Evolutionary conservation across 2,113 vertebrate genomes (phyloP), one percentile per base, ranked within the genome.

Genomic region (Scortum barcoo): DNA sequence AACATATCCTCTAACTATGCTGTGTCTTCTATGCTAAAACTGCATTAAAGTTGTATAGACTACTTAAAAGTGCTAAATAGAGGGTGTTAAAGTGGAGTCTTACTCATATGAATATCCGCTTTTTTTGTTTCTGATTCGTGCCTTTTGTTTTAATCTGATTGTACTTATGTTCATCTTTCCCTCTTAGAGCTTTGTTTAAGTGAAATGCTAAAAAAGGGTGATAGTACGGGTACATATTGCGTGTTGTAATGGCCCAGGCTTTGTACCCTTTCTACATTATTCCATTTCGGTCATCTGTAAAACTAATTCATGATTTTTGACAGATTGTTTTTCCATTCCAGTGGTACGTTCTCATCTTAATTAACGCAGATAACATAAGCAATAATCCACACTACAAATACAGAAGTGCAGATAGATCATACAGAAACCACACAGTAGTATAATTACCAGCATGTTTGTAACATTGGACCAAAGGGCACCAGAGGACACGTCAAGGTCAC

Each of bases 401-500:
- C 38, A 58, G 48, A 58, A 56, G 22, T 22, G 24, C 2, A 46
- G 20, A 19, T 5, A 42, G 5, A 80, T 53, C 44, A 40, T 24
- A 58, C 6, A 66, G 51, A 78, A 65, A 65, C 38, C 24, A 77
- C 73, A 63, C 13, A 44, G 50, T 3, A 46, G 19, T 4, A 36
- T 54, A 60, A 70, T 68, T 61, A 38, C 60, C 61, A 63, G 19
- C 28, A 26, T 54, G 48, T 72, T 81, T 54, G 54, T 79, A 72
- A 83, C 78, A 80, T 28, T 68, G n/a, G 24, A 57, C 33, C 58
- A 80, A 72, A 86, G 69, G 61, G 50, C 79, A 84, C n/a, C 54
- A 76, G 60, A 88, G 80, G 80, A 73, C 71, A 62, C 57, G 76
- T 67, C 71, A 90, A 92, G 89, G 90, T 89, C 87, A 86, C 58